Evolutionary conservation across 2,113 vertebrate genomes (phyloP).

Genomic region (Ctenomys sociabilis): DNA sequence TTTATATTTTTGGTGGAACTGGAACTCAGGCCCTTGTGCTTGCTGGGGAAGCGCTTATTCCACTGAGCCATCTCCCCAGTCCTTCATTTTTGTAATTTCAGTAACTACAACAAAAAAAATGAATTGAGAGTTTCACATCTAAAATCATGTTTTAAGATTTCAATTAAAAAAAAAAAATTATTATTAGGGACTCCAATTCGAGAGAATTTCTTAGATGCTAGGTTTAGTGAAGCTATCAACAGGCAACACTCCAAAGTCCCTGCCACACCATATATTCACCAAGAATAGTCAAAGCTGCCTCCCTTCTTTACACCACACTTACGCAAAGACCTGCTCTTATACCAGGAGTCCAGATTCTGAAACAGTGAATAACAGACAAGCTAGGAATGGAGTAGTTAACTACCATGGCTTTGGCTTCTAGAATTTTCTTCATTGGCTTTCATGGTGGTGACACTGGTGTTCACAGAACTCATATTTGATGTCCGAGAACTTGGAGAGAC

Average conservation of each 20-base stretch:
- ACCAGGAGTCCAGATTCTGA: neutral
- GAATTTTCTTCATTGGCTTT: slow-evolving; percentile 89
- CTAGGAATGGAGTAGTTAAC: slow-evolving; percentile 53
- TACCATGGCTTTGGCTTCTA: slow-evolving; percentile 92
- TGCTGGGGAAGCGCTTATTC: too few relatives aligned
- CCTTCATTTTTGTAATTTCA: slow-evolving; percentile 29
- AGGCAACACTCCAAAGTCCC: neutral
- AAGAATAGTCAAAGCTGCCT: neutral
- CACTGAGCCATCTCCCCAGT: too few relatives aligned
- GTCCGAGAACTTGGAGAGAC: slow-evolving; percentile 88
- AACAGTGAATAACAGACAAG: neutral
- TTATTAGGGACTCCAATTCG: neutral
- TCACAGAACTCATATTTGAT: slow-evolving; percentile 89
- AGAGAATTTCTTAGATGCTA: slow-evolving; percentile 3
- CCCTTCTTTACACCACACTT: neutral
- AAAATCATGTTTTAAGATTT: slow-evolving; percentile 16
- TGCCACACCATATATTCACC: neutral
- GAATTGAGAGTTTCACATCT: neutral
- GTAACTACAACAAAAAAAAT: neutral
- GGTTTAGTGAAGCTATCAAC: neutral
- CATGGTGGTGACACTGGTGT: slow-evolving; percentile 84
- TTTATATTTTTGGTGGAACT: too few relatives aligned
- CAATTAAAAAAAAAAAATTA: neutral
- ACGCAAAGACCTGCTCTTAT: neutral
- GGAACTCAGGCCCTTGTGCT: too few relatives aligned